A percentile compares a stretch with the other conserved stretches of the same genome.
phyloP scores from a whole-genome alignment of 2,113 vertebrate genomes.

The Cyprinodon variegatus region DNA sequence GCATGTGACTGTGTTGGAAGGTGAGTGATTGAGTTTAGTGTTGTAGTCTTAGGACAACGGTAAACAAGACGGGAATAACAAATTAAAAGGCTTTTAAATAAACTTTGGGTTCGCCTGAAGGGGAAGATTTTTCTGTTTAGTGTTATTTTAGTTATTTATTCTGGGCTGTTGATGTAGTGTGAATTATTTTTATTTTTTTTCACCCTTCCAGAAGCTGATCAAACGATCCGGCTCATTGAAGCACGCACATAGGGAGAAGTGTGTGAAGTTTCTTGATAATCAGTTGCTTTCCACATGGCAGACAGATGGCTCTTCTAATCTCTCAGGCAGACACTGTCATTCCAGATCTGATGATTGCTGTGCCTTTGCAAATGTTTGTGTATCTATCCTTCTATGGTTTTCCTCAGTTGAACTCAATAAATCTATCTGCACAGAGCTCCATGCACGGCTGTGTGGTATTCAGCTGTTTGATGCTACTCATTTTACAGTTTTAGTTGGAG shows the following conservation, averaged over 20 bases:
- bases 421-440: conserved; percentile 38
- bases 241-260: conserved; percentile 33
- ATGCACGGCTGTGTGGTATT: conserved; percentile 22
- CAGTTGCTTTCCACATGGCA: conserved; percentile 58
- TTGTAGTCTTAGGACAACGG: not conserved
- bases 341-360: conserved; percentile 66
- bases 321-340: conserved; percentile 67
- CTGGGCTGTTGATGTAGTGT: conserved; percentile 1
- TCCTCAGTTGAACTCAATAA: conserved; percentile 41
- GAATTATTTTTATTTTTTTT: conserved; percentile 26
- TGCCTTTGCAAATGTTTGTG: not conserved
- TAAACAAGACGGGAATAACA: not conserved
- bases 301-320: conserved; percentile 74
- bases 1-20: conserved; percentile 30
- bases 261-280: conserved; percentile 69
- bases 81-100: not conserved
- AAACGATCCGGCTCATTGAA: conserved; percentile 37
- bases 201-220: conserved; percentile 20
- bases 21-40: conserved; percentile 15
- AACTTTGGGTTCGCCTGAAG: not conserved
- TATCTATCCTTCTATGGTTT: conserved; percentile 7
- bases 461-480: conserved; percentile 12
- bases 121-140: not conserved
- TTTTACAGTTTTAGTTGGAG: conserved; percentile 27
- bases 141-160: not conserved